Evolutionary conservation across 2,888 invertebrate species (phyloP).

Genomic region (Cryptophagus acutangulus): DNA sequence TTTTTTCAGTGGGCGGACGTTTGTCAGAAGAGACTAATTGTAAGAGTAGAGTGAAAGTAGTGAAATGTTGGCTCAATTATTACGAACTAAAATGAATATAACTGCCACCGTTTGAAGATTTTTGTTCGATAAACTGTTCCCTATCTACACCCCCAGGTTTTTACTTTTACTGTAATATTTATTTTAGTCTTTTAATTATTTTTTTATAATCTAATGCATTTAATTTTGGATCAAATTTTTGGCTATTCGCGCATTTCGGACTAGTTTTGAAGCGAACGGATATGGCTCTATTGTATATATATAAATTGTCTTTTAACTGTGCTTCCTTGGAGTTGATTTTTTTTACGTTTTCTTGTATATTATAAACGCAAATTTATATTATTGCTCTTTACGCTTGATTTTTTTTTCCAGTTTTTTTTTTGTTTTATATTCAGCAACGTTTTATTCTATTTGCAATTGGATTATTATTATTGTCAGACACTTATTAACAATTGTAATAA

Average conservation of each 20-base stretch:
- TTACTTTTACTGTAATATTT: neutral
- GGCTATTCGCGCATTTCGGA: neutral
- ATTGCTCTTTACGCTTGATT: too few relatives aligned
- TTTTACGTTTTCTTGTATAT: too few relatives aligned
- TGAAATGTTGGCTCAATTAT: slow-evolving; percentile 9
- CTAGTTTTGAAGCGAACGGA: neutral
- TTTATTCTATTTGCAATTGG: too few relatives aligned
- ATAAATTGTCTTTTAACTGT: slow-evolving; percentile 1
- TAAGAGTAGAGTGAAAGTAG: slow-evolving; percentile 23
- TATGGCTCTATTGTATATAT: neutral
- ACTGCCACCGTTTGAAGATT: neutral
- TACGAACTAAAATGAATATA: slow-evolving; percentile 12
- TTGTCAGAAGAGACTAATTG: slow-evolving; percentile 79
- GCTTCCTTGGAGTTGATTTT: neutral
- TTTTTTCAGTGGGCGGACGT: slow-evolving; percentile 74
- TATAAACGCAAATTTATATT: too few relatives aligned
- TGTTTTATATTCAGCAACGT: too few relatives aligned
- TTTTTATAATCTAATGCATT: slow-evolving; percentile 1
- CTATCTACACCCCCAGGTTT: too few relatives aligned
- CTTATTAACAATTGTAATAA: too few relatives aligned
- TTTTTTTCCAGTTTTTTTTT: too few relatives aligned
- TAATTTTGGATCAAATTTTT: neutral
- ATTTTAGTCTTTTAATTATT: neutral
- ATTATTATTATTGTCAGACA: too few relatives aligned
- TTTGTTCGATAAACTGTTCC: neutral